Base-by-base conservation (phyloP, 1,140 invertebrate genomes). In the Centruroides vittatus region DNA sequence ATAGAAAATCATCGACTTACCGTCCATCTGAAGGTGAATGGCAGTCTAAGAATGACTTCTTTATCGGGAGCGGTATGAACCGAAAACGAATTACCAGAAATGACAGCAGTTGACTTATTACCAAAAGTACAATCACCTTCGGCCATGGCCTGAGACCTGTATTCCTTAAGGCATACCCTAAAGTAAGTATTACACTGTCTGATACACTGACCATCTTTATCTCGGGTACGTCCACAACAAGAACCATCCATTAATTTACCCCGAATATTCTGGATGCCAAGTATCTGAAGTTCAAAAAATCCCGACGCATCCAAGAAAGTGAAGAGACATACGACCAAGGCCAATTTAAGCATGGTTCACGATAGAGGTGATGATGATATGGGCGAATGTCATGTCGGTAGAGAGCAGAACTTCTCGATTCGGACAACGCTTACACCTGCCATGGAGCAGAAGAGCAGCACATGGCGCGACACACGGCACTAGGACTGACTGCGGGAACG, bases 1-100 rank as follows among this genome's bases (percentile, higher is more conserved):
- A 61, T 34, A 55, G 36, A 41, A 53, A 72, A 47, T 10, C 55
- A 5, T 9, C 12, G 11, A 82, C 86, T 88, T 73, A 91, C 88
- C 81, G 88, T 90, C 88, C 88, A 92, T 73, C 88, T 81, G 75
- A 92, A 91, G 65, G 86, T 84, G 76, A 92, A 91, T 66, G 85
- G 86, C 68, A 92, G 77, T 67, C 85, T 82, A 61, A 91, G 80
- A 67, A 85, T 86, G 68, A 85, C 71, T 51, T 67, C 83, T 64
- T 82, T 77, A 58, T 82, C 79, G 46, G 85, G 86, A 74, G 89
- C 86, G 64, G 82, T 80, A 41, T 63, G 58, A 56, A 91, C 79
- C 60, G 86, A 88, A 79, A 93, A 93, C 69, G 86, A 87, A 74
- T 89, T 90, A 60, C 84, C 84, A 68, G 88, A 89, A 63, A 93